Percentiles rank a stretch among this genome's conserved stretches.
Evolutionary conservation across 1,140 invertebrate genomes (phyloP).

Genomic region (Drosophila eugracilis): DNA sequence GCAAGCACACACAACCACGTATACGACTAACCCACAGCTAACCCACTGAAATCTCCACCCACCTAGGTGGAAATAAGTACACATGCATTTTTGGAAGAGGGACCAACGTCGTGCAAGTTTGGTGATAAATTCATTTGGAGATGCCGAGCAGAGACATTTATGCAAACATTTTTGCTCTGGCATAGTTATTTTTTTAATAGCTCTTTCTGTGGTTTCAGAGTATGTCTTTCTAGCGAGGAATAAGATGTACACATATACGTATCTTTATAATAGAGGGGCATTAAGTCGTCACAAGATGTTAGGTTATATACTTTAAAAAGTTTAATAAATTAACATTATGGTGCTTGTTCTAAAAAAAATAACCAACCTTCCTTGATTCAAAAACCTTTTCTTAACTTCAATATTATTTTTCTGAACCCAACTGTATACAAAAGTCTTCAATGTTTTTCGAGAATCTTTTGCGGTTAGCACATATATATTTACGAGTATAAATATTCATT

Average conservation of each 20-base stretch:
- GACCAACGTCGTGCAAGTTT: slow-evolving; percentile 42
- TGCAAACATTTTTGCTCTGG: slow-evolving; percentile 57
- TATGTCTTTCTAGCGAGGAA: background rate
- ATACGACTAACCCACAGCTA: slow-evolving; percentile 19
- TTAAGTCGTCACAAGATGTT: no score
- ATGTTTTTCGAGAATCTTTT: slow-evolving; percentile 6
- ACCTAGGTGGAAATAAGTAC: slow-evolving; percentile 31
- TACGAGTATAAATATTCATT: slow-evolving; percentile 45
- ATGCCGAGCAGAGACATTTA: slow-evolving; percentile 65
- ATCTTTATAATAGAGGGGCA: no score
- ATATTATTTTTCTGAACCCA: background rate
- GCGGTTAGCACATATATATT: slow-evolving; percentile 18
- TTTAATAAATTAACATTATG: no score
- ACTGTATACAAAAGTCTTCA: slow-evolving; percentile 1
- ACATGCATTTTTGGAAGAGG: slow-evolving; percentile 54
- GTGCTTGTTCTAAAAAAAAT: no score
- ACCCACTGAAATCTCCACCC: slow-evolving; percentile 8
- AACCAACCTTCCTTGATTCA: no score
- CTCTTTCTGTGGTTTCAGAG: slow-evolving; percentile 18
- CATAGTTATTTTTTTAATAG: slow-evolving; percentile 20
- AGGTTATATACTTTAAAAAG: no score
- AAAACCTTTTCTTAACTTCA: no score
- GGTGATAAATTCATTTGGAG: slow-evolving; percentile 76
- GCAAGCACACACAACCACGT: slow-evolving; percentile 15
- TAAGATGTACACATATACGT: background rate